Base-by-base conservation (phyloP, 2,113 vertebrate genomes). In the Saimiri boliviensis region DNA sequence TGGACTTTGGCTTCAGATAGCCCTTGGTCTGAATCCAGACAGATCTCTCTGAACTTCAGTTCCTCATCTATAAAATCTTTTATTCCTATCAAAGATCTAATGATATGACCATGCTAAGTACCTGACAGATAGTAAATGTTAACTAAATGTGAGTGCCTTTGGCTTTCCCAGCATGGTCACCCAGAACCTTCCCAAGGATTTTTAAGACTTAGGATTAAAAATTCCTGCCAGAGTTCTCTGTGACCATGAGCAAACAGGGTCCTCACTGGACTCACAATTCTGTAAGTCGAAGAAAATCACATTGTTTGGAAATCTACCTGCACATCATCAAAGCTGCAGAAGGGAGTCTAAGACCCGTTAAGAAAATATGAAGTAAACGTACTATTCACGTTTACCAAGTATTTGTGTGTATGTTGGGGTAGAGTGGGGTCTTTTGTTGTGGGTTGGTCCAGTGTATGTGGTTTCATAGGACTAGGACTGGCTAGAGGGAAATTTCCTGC, bases 81-180 rank as follows among this genome's bases (percentile, higher is more conserved):
- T 76, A 54, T 47, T 96, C 27, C 20, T 54, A 52, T 45, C 58
- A 79, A 93, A 70, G 21, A 54, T 45, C 94, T 79, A 86, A 19
- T 30, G 66, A 80, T 86, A 40, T 42, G 87, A 54, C 35, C 63
- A 27, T 54, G 25, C 85, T 60, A 93, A 87, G 30, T 71, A 66
- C 66, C 42, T 87, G 37, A 16, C 27, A 86, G 49, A 76, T 20
- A 74, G 63, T 23, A 81, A 58, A 32, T 54, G 9, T 47, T 91
- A 77, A 93, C 93, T 84, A 87, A 92, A 87, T 86, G 84, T 63
- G 63, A 54, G 14, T 82, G 71, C 19, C 16, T 7, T 87, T 90
- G 52, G 25, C 45, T 87, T 95, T 90, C 32, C n/a, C 40, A 40
- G 32, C n/a, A 32, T 52, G 42, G 0, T 81, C 56, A 56, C 10